Evolutionary conservation across 2,113 vertebrate genomes (phyloP).

Genomic region (Podarcis raffonei): DNA sequence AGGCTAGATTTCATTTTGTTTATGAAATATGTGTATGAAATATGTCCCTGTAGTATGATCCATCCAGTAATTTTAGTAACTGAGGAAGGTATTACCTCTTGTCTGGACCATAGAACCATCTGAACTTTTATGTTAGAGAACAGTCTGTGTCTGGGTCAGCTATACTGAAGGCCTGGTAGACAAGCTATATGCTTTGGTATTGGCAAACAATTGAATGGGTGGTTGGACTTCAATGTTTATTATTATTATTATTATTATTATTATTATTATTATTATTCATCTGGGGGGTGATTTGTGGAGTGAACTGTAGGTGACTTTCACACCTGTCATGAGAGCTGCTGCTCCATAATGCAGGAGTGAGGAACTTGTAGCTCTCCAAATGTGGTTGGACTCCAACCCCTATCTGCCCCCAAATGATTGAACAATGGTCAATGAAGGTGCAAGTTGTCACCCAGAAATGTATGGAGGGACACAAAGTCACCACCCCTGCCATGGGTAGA

Average conservation of each 20-base stretch:
- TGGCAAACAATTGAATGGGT: too few relatives aligned
- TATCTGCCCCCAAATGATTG: neutral
- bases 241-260: too few relatives aligned
- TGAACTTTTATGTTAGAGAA: neutral
- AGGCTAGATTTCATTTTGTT: neutral
- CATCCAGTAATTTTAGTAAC: neutral
- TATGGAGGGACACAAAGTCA: neutral
- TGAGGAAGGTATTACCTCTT: neutral
- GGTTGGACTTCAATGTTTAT: too few relatives aligned
- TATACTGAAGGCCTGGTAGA: too few relatives aligned
- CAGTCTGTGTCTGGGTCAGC: neutral
- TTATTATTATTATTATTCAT: too few relatives aligned
- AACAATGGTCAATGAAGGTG: neutral
- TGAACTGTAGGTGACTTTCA: too few relatives aligned
- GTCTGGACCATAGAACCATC: neutral
- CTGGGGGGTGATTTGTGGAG: too few relatives aligned
- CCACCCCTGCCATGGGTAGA: neutral
- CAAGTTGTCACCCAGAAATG: neutral
- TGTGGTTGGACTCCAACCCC: neutral
- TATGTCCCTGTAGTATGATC: neutral
- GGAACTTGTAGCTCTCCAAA: neutral
- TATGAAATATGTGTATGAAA: neutral
- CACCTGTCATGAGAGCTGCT: neutral
- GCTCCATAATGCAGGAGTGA: neutral
- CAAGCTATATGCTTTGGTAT: too few relatives aligned